Base-by-base conservation (phyloP, 2,113 vertebrate species). In the Pterocles burchelli region DNA sequence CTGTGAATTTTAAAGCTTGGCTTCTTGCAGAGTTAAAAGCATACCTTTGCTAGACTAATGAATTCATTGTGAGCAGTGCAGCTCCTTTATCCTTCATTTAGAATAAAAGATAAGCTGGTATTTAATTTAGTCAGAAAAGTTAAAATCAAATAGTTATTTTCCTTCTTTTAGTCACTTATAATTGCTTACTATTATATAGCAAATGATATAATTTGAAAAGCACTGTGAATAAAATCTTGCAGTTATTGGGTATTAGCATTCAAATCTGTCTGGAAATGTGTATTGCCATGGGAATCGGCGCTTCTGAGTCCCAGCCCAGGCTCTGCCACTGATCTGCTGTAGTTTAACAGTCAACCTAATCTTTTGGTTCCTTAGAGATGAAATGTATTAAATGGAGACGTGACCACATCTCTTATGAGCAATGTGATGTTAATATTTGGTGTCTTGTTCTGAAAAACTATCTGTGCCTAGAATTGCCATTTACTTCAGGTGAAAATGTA, bases 101-200 rank as follows among this genome's bases (percentile, higher is more conserved):
- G 46, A 77, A 55, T 66, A 76, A 78, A 90, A 59, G 85, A 85
- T 81, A 80, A 95, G 25, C 19, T 31, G 36, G 7, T 80, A 26
- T 43, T 93, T 79, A 75, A 81, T 93, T 91, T 68, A 88, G 59
- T 73, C 63, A 48, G 72, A 88, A 96, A 91, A 90, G 48, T 85
- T 94, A 57, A 91, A 93, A 82, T 92, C 41, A 48, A 90, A 38
- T 29, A 7, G 13, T 72, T 49, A 33, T 38, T 54, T 62, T 93
- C 34, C n/a, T 45, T 77, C 13, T 88, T 90, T 94, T 49, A 59
- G 43, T 81, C 17, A 63, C 13, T 85, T 78, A 25, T 19, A 73
- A 76, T 93, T 91, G 63, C 52, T 66, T 63, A 41, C 31, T 43
- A 38, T 91, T 88, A 46, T 52, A n/a, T 43, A 49, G 43, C 41